phyloP scores from a whole-genome alignment of 2,797 vertebrate genomes.

The Acridotheres tristis region DNA sequence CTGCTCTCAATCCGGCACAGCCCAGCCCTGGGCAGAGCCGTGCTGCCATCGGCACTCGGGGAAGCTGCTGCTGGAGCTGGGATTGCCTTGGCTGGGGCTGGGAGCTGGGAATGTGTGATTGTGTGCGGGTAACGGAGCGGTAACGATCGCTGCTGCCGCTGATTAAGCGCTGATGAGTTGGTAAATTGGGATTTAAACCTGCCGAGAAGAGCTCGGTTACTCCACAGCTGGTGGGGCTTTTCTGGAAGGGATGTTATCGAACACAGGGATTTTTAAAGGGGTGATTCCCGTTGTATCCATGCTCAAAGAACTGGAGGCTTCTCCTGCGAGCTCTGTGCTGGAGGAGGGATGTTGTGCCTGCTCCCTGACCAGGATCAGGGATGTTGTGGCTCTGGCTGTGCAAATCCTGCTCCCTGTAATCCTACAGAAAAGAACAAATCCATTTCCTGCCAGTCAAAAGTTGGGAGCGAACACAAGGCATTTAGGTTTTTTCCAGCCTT shows the following conservation, averaged over 20 bases:
- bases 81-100: not conserved
- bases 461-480: fast-evolving
- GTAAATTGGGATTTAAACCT: conserved; percentile 14
- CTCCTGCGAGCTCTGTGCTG: fast-evolving
- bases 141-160: not conserved
- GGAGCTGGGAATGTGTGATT: not conserved
- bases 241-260: not conserved
- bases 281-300: not conserved
- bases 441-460: not conserved
- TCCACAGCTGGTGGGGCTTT: not conserved
- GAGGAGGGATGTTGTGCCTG: not conserved
- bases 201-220: not conserved
- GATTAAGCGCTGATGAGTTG: conserved; percentile 31
- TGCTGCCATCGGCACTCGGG: not conserved
- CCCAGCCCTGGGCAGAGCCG: fast-evolving
- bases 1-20: fast-evolving
- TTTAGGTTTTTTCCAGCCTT: not conserved
- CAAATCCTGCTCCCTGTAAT: not conserved
- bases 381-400: not conserved
- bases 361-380: not conserved
- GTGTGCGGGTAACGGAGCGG: not conserved
- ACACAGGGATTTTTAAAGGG: not conserved
- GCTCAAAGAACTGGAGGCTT: not conserved
- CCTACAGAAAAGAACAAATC: not conserved
- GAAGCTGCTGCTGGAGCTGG: not conserved